Conservation (phyloP, 37 sponge, comb jelly and placozoan genomes). For the Petrosia ficiformis region DNA sequence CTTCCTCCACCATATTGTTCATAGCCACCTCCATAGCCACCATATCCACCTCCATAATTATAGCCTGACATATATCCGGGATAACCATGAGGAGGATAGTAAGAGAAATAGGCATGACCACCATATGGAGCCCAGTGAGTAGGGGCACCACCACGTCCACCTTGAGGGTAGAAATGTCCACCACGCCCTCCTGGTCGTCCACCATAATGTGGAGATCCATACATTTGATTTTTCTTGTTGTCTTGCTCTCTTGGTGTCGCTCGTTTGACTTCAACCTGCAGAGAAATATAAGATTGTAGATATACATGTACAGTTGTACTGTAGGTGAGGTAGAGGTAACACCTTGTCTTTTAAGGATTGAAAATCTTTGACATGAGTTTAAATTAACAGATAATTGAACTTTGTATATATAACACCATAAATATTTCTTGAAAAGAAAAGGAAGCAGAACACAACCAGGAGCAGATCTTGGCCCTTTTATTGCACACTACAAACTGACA, state of each 20-base stretch:
- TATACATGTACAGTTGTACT: not conserved
- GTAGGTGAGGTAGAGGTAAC: too few relatives aligned
- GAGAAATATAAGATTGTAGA: not conserved
- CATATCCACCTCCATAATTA: conserved; percentile 1
- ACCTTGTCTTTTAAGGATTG: too few relatives aligned
- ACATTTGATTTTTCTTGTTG: not conserved
- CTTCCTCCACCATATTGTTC: conserved; percentile 6
- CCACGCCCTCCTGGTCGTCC: conserved; percentile 31
- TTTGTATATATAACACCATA: not conserved
- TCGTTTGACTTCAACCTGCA: conserved; percentile 71
- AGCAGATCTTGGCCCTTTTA: too few relatives aligned
- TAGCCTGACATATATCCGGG: not conserved
- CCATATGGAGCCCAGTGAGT: conserved; percentile 5
- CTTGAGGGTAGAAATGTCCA: not conserved
- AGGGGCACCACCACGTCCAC: conserved; percentile 1
- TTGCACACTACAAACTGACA: too few relatives aligned
- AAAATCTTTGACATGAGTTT: too few relatives aligned
- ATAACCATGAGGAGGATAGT: conserved; percentile 6
- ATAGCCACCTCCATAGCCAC: conserved; percentile 15
- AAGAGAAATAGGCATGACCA: conserved; percentile 4
- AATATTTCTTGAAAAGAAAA: not conserved
- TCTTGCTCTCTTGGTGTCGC: conserved; percentile 68
- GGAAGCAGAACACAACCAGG: not conserved
- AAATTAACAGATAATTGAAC: too few relatives aligned
- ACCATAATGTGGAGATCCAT: conserved; percentile 7